Base-by-base conservation (phyloP, 64 coral and sea anemone species). In the Montipora capricornis region DNA sequence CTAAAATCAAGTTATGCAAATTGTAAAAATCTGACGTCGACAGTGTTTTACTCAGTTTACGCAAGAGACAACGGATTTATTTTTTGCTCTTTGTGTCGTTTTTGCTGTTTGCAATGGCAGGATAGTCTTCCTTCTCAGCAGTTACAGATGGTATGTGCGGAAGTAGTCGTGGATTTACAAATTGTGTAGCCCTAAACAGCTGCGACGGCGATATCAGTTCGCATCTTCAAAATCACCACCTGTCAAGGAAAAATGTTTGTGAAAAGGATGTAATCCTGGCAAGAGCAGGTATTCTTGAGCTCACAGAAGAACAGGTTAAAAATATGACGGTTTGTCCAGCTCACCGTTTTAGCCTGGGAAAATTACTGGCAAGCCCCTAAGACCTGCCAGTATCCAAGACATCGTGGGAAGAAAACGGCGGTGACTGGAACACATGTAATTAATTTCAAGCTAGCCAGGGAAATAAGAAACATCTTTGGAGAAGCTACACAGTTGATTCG, bases 301-400 rank as follows among this genome's bases (percentile, higher is more conserved):
- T 64, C 60, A 64, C 60, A 11, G 8, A 64, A 64, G 60, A 64
- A 64, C 60, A 14, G 8, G 60, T 64, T 64, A 64, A 64, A 64
- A 64, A 64, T 11, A 64, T 64, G 60, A 64, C 60, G 60, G 66
- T 91, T 83, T 87, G 81, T 60, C 82, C 91, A 78, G 76, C 83
- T 49, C 82, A 93, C 66, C 81, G 82, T 53, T 75, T 86, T 79
- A 87, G 24, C 57, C 69, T 93, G 37, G 91, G 91, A 78, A 85
- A 48, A 48, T 26, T 87, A 78, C 61, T 93, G 82, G 81, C 91
- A 69, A 79, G 82, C 81, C 15, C 74, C 13, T 24, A 93, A 59
- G 49, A 93, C 91, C 47, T 93, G 91, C 55, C 91, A 93, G 84
- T 93, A 93, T 87, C 91, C 82, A 64, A 67, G 58, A 77, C 90